These are phyloP conservation scores for Engraulis encrasicolus DNA, from an alignment of 2,113 vertebrate genomes.

Conservation along the genomic window DNA sequence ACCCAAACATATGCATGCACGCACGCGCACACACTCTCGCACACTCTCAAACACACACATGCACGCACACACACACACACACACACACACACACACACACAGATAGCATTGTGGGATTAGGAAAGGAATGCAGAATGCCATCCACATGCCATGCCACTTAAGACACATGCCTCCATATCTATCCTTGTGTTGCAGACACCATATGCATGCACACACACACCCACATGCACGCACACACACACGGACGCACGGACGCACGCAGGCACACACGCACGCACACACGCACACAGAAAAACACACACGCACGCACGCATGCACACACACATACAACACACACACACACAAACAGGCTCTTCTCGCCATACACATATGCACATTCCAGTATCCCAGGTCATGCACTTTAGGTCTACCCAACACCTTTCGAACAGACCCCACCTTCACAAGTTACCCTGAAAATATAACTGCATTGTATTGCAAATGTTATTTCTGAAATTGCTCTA, in stretches of 20 bases:
- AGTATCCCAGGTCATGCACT: too few species aligned
- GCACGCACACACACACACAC: too few species aligned
- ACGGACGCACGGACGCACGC: not conserved
- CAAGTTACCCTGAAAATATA: too few species aligned
- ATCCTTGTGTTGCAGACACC: not conserved
- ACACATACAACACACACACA: too few species aligned
- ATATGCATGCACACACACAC: not conserved
- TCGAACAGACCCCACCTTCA: too few species aligned
- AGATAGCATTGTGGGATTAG: not conserved
- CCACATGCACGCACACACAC: too few species aligned
- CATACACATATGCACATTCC: too few species aligned
- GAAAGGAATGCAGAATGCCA: not conserved
- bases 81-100: not conserved
- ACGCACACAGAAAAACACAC: not conserved
- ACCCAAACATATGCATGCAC: not conserved
- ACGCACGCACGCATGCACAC: not conserved
- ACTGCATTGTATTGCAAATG: too few species aligned
- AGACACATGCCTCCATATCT: not conserved
- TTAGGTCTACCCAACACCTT: too few species aligned
- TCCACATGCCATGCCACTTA: not conserved
- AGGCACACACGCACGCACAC: not conserved
- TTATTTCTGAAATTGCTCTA: too few species aligned
- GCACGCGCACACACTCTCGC: too few species aligned
- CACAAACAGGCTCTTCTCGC: too few species aligned
- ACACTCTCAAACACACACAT: not conserved